Evolutionary conservation across 2,113 vertebrate species (phyloP).

Genomic region (Neodon shergylaensis): DNA sequence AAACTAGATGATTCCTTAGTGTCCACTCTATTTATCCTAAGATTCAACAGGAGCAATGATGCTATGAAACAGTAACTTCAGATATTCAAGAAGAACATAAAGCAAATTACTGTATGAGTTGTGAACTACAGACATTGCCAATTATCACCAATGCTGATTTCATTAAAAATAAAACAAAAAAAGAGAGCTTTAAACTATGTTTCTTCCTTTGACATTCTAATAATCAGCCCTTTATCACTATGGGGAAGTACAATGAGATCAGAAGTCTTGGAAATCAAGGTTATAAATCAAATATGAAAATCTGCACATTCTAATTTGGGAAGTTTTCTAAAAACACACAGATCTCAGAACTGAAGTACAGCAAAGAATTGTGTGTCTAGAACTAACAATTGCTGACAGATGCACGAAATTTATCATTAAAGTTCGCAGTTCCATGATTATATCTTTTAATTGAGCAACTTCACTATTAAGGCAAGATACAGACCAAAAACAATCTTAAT

Average conservation of each 20-base stretch:
- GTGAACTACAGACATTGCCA: constrained; percentile 81
- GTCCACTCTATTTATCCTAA: constrained; percentile 79
- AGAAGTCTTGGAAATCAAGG: constrained; percentile 81
- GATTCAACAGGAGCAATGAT: constrained; percentile 88
- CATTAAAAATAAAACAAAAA: constrained; percentile 86
- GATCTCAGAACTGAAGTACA: constrained; percentile 75
- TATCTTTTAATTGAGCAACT: constrained; percentile 81
- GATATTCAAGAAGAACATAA: constrained; percentile 87
- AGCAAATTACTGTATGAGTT: constrained; percentile 89
- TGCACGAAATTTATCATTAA: constrained; percentile 89
- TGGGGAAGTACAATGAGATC: constrained; percentile 85
- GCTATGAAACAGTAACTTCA: constrained; percentile 89
- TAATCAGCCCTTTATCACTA: constrained; percentile 82
- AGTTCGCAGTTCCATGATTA: constrained; percentile 82
- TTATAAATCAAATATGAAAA: constrained; percentile 86
- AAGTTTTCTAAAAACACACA: constrained; percentile 79
- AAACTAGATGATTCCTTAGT: constrained; percentile 76
- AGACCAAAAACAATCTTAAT: not conserved
- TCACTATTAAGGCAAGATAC: not conserved
- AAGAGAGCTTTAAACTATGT: constrained; percentile 81
- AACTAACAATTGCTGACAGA: constrained; percentile 81
- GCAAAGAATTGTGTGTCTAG: constrained; percentile 81
- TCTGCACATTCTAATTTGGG: constrained; percentile 72
- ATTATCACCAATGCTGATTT: constrained; percentile 86
- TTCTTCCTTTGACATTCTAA: constrained; percentile 81